Evolutionary conservation across 2,888 invertebrate species (phyloP), one percentile per base, ranked within the genome.

Genomic region (Carcina quercana): DNA sequence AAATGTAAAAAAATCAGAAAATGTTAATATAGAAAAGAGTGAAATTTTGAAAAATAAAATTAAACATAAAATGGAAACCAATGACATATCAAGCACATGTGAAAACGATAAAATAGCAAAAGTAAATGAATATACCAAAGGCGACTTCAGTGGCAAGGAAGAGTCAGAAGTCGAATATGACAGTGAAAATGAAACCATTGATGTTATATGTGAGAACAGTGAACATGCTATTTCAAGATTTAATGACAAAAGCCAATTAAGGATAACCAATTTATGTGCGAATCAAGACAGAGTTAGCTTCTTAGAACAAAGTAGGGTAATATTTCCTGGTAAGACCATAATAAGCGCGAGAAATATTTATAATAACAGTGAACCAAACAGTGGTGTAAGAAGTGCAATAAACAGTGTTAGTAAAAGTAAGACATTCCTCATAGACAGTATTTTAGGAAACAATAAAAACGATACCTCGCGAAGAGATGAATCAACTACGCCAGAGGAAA

Each of bases 381-480:
- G 25, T 12, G 42, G 27, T 58, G 38, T 47, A 31, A 67, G 61
- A 43, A 55, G 59, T 22, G 35, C 52, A 28, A 21, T 47, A 35
- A 49, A 47, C 49, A 40, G 62, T 20, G 65, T 62, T 37, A 57
- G 61, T 26, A 79, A 66, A 58, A 78, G 80, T 47, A 86, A 83
- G 64, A 86, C 85, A 15, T 87, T 87, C 61, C 69, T 86, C 6
- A 87, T 87, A 42, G 86, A 86, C 52, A 85, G 71, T 58, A 86
- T 87, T 46, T 64, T 87, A 59, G 86, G 86, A 8, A 82, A 74
- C 42, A 63, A 70, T 47, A 71, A 63, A 48, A 60, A 40, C 38
- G 59, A 47, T 38, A 45, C 47, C 31, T 37, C 52, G n/a, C 47
- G 50, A 37, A 45, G 44, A 31, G 47, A 50, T 19, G 47, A 48